Base-by-base conservation (phyloP, 2,888 invertebrate species). In the Torymus aiolomorphi region DNA sequence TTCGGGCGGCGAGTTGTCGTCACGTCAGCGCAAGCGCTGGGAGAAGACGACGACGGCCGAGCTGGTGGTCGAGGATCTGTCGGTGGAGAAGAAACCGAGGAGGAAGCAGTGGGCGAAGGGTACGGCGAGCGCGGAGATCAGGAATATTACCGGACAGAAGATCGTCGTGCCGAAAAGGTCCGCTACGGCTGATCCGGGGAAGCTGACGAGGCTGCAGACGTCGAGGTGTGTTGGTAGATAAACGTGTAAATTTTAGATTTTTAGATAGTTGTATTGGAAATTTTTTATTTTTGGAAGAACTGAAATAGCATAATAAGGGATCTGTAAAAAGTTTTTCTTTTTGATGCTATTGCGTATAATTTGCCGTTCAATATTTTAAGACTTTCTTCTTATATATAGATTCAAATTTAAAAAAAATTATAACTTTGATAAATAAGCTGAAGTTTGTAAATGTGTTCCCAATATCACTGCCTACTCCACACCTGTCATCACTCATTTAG, bases 31-130 rank as follows among this genome's bases (percentile, higher is more conserved):
- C 57, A 82, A 57, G 57, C 83, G 85, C 0, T 85, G 85, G 84
- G 76, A 83, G 2, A 84, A 81, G 56, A 42, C 70, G 14, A 67
- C 75, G 16, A 16, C 77, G 2, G 65, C 80, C 0, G 70, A 59
- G 0, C 49, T 78, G 51, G 12, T 80, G 2, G 70, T 80, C 8
- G 80, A 78, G n/a, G 80, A 82, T 54, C 13, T 76, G 42, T 42
- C 42, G 42, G 42, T 8, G 42, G 42, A 42, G 42, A 78, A 20
- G 18, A 80, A 73, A n/a, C 83, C 82, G 5, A 78, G 83, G 42
- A 82, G 89, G 16, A 88, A 86, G 72, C 85, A 87, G 14, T 89
- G 89, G 89, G 84, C 85, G 0, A 86, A 88, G 20, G 84, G 86
- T 18, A 76, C 84, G 10, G 51, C 24, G 0, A 77, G 70, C 65